Evolutionary conservation across 2,113 vertebrate species (phyloP), one percentile per base, ranked within the genome.

Genomic region (Cryptomyrus ogoouensis): DNA sequence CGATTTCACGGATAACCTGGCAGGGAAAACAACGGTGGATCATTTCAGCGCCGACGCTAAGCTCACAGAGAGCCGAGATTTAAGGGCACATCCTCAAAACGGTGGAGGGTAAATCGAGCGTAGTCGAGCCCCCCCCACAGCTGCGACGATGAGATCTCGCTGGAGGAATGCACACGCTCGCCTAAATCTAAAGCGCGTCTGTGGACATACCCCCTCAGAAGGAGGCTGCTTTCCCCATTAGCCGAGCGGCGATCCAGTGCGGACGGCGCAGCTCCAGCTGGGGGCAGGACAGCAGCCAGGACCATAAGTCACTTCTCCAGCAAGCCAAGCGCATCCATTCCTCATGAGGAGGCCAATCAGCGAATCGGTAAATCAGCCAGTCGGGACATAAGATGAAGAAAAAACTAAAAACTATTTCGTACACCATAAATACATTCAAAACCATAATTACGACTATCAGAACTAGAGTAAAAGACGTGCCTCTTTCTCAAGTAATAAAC

Each of bases 161-260:
- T 42, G 13, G 74, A 42, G 24, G 88, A 52, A 90, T 24, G 89
- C 3, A 31, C 87, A 88, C 84, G 88, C 42, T 83, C 56, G 56
- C 66, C 44, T 52, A 49, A 80, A 49, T 74, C 77, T 88, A 56
- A 53, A 35, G 44, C 19, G 42, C 83, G 9, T 50, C 62, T 89
- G 80, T 50, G 90, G 90, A 89, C 87, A 80, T 31, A 88, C 31
- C 66, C 44, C 84, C 46, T 4, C 5, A 2, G 3, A 80, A 90
- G 90, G 90, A 90, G 94, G 95, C 95, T 95, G 94, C 92, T 94
- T 92, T 93, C 94, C 91, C 91, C 24, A 92, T 95, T 92, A 94
- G 91, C 90, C 89, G 90, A 90, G 92, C 94, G 90, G 94, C 92
- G 92, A 91, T 88, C 91, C 92, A 15, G 46, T 9, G 91, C 88